phyloP scores from a whole-genome alignment of 2,797 vertebrate genomes.

The Gadopsis marmoratus region DNA sequence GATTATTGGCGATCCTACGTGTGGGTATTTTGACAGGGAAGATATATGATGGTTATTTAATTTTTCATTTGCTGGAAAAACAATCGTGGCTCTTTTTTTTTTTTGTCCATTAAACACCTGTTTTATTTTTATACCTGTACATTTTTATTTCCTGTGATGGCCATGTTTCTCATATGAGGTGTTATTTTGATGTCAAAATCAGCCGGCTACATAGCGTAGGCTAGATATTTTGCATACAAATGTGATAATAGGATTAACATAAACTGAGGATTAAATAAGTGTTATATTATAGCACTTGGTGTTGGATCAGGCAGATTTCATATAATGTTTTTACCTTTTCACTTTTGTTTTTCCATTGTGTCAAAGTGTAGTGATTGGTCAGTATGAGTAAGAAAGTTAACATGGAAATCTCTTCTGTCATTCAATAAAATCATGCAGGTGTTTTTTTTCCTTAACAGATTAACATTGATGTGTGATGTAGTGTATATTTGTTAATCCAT shows the following conservation, averaged over 20 bases:
- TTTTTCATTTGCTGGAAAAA: conserved; percentile 16
- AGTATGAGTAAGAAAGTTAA: conserved; percentile 67
- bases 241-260: conserved; percentile 40
- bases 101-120: conserved; percentile 27
- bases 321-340: conserved; percentile 56
- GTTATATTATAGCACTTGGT: conserved; percentile 65
- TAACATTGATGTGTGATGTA: conserved; percentile 65
- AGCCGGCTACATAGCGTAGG: background rate
- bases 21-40: conserved; percentile 45
- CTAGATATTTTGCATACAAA: conserved; percentile 35
- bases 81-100: background rate
- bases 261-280: conserved; percentile 43
- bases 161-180: conserved; percentile 41
- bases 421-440: conserved; percentile 58
- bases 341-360: conserved; percentile 52
- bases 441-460: conserved; percentile 67
- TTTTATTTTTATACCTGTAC: conserved; percentile 42
- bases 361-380: conserved; percentile 63
- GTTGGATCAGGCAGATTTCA: conserved; percentile 47
- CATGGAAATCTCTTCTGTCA: conserved; percentile 54
- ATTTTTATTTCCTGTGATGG: conserved; percentile 37
- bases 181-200: conserved; percentile 39
- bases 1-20: conserved; percentile 32
- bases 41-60: conserved; percentile 33
- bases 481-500: conserved; percentile 72